Evolutionary conservation across 2,797 vertebrate species (phyloP), one percentile per base, ranked within the genome.

Genomic region (Onychomys arenicola): DNA sequence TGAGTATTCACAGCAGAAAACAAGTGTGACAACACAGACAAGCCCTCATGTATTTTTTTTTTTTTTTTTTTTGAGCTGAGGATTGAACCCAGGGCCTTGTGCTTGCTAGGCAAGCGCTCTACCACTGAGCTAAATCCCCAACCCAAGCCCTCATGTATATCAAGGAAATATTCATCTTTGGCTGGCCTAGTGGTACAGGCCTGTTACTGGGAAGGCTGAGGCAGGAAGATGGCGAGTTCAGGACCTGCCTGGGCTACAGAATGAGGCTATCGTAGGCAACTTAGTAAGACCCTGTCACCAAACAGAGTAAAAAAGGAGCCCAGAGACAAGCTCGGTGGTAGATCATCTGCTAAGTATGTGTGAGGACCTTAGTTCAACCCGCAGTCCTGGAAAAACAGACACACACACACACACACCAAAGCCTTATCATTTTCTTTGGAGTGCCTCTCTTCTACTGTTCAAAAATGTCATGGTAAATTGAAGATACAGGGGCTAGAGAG

Each of bases 381-480:
- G 29, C 19, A 59, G 69, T 16, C 29, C 55, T 32, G 27, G 32
- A 32, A 14, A 61, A 27, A 29, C 57, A 75, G 32, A 69, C 55
- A 65, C 1, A 69, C 32, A 69, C 3, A 69, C 32, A 67, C 0
- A 67, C 65, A 67, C 6, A 67, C 63, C 25, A 59, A 88, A 32
- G 9, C n/a, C 27, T 43, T 11, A 32, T 80, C 9, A 27, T 90
- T 77, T 97, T 65, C 43, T 75, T 10, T 94, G 29, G 17, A 23
- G 3, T 82, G 6, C 49, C 11, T 75, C 46, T 67, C 34, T 94
- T 40, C 63, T 76, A 85, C 21, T 73, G n/a, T 59, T 87, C 25
- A 91, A 89, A 88, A 89, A 86, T 19, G 25, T 55, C 85, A 57
- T 57, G 40, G 85, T 87, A 87, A 29, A 57, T 87, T 37, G 89